A percentile compares a stretch with the other conserved stretches of the same genome.
These are phyloP conservation scores for Agrochola lota DNA, from an alignment of 2,888 invertebrate genomes.

Conservation along the genomic window DNA sequence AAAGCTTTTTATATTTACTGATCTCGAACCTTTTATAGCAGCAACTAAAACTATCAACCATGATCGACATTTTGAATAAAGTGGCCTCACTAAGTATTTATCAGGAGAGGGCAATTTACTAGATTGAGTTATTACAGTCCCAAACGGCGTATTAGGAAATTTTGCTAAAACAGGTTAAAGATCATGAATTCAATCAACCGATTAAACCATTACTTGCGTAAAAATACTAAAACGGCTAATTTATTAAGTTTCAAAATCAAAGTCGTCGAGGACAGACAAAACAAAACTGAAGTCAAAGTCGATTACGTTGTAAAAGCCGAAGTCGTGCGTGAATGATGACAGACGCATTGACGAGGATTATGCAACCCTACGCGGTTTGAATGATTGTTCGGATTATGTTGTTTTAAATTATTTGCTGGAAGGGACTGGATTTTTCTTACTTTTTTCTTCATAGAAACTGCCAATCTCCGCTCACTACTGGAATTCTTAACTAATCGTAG, in stretches of 20 bases:
- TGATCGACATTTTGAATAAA: conserved; percentile 36
- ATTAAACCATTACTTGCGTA: conserved; percentile 19
- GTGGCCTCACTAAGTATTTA: conserved; percentile 44
- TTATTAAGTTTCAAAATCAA: conserved; percentile 33
- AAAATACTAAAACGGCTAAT: not conserved
- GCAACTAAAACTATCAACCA: conserved; percentile 23
- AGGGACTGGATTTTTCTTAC: conserved; percentile 34
- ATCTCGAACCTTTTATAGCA: conserved; percentile 6
- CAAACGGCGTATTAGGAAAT: conserved; percentile 28
- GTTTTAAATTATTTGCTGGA: conserved; percentile 65
- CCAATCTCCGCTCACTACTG: not conserved
- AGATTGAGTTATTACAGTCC: conserved; percentile 42
- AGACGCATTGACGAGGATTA: conserved; percentile 79
- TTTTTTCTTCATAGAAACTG: not conserved
- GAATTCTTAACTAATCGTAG: not conserved
- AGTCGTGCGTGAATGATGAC: conserved; percentile 80
- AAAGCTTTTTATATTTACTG: conserved; percentile 14
- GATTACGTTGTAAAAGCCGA: conserved; percentile 73
- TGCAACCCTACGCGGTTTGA: conserved; percentile 73
- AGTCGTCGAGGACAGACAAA: conserved; percentile 36
- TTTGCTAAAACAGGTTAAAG: conserved; percentile 35
- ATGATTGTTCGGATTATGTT: conserved; percentile 68
- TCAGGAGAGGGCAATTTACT: conserved; percentile 46
- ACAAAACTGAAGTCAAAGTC: conserved; percentile 68
- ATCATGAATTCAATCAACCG: conserved; percentile 38